A percentile compares a stretch with the other conserved stretches of the same genome.
phyloP scores from a whole-genome alignment of 2,888 invertebrate species.

The Mantis religiosa region DNA sequence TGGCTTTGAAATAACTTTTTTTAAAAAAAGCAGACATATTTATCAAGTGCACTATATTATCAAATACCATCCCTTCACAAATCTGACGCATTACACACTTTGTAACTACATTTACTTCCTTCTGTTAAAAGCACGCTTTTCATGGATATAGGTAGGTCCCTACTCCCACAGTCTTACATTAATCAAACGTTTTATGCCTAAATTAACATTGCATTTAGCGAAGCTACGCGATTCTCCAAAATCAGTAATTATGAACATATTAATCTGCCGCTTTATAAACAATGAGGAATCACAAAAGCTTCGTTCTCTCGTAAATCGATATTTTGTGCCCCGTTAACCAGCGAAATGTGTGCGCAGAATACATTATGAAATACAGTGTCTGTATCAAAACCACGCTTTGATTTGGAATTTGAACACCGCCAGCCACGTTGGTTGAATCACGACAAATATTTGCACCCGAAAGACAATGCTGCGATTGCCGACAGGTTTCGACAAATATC shows the following conservation, averaged over 20 bases:
- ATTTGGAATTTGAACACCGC: not conserved
- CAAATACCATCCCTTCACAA: no score
- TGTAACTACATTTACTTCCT: no score
- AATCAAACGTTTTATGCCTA: not conserved
- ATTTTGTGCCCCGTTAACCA: not conserved
- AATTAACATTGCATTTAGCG: not conserved
- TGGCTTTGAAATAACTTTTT: no score
- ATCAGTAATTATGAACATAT: not conserved
- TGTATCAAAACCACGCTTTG: not conserved
- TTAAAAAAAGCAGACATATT: no score
- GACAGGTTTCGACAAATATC: not conserved
- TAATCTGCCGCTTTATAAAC: not conserved
- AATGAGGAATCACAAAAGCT: not conserved
- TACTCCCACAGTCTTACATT: not conserved
- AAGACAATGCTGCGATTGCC: not conserved
- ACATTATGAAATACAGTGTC: not conserved
- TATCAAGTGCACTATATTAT: no score
- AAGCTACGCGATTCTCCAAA: not conserved
- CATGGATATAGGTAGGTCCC: no score
- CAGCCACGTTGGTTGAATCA: not conserved
- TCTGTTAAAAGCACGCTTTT: no score
- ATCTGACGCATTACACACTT: no score
- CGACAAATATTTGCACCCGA: not conserved
- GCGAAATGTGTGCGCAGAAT: not conserved
- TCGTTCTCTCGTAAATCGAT: not conserved